A percentile compares a stretch with the other conserved stretches of the same genome.
Evolutionary conservation across 1,140 invertebrate genomes (phyloP).

Genomic region (Pantala flavescens): DNA sequence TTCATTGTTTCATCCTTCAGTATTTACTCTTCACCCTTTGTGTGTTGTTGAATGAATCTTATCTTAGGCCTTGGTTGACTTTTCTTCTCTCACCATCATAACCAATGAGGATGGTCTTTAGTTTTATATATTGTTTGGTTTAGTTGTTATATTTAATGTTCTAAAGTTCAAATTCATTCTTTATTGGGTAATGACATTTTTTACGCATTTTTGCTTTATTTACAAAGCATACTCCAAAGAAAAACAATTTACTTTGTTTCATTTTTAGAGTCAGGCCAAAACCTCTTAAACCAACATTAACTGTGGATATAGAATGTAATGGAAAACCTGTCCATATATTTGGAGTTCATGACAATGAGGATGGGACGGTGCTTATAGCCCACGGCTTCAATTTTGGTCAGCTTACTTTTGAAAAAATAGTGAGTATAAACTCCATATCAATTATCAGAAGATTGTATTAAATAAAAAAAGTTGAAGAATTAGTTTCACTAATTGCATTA

Average conservation of each 20-base stretch:
- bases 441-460: not conserved
- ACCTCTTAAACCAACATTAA: slow-evolving; percentile 59
- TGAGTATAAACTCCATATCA: slow-evolving; percentile 28
- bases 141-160: no score
- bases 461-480: no score
- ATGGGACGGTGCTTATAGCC: slow-evolving; percentile 41
- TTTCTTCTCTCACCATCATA: not conserved
- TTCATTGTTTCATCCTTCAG: not conserved
- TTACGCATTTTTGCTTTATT: no score
- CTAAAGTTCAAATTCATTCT: no score
- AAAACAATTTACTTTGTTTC: slow-evolving; percentile 20
- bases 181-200: no score
- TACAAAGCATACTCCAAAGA: not conserved
- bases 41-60: not conserved
- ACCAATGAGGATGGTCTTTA: no score
- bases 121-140: no score
- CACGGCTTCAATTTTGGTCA: slow-evolving; percentile 41
- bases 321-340: slow-evolving; percentile 46
- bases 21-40: not conserved
- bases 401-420: slow-evolving; percentile 54
- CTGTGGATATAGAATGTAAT: slow-evolving; percentile 49
- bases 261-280: slow-evolving; percentile 45
- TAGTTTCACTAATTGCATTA: no score
- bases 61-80: not conserved
- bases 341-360: slow-evolving; percentile 34